These are phyloP conservation scores for Apodemia duryi DNA, from an alignment of 2,888 invertebrate species.

Conservation along the genomic window DNA sequence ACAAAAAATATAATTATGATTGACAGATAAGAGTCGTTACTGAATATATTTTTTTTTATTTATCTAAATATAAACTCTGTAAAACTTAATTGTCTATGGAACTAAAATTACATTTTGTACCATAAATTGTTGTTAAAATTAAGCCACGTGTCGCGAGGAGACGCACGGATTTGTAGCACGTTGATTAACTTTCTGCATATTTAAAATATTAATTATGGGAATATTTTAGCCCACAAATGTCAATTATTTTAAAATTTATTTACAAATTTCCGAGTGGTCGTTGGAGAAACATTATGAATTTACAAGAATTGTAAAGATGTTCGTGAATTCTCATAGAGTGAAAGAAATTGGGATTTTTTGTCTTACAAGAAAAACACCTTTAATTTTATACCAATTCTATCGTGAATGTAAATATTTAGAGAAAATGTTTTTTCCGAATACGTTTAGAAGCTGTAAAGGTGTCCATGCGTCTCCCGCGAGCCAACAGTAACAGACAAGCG, in stretches of 20 bases:
- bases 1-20: too few relatives aligned
- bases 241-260: too few relatives aligned
- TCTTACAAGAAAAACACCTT: too few relatives aligned
- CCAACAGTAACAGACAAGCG: slow-evolving; percentile 39
- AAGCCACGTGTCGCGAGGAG: slow-evolving; percentile 54
- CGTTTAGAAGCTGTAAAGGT: background rate
- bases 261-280: too few relatives aligned
- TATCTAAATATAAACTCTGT: slow-evolving; percentile 71
- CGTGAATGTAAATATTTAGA: background rate
- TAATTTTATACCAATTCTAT: background rate
- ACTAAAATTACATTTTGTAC: slow-evolving; percentile 76
- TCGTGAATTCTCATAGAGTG: background rate
- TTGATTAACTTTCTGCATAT: background rate
- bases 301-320: background rate
- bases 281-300: background rate
- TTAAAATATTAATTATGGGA: too few relatives aligned
- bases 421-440: background rate
- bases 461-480: slow-evolving; percentile 34
- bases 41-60: slow-evolving; percentile 48
- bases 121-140: slow-evolving; percentile 67
- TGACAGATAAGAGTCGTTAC: slow-evolving; percentile 27
- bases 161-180: slow-evolving; percentile 23
- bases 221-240: too few relatives aligned
- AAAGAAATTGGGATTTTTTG: background rate
- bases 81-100: slow-evolving; percentile 70